These are phyloP conservation scores for Sphyrna mokarran DNA, from an alignment of 2,113 vertebrate species.

Conservation along the genomic window DNA sequence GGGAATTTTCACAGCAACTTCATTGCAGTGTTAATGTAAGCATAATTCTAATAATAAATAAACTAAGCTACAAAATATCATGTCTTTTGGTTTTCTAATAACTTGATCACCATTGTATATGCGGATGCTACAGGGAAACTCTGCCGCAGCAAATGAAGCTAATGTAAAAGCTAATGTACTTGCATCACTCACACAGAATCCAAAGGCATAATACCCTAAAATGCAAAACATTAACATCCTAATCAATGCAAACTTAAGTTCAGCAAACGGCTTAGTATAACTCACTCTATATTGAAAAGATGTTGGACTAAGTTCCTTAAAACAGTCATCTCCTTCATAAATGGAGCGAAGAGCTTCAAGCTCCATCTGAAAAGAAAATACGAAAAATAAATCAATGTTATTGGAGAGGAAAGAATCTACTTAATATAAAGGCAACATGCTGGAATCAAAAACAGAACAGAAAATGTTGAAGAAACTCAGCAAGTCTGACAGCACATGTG, in stretches of 20 bases:
- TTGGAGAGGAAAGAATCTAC: neutral
- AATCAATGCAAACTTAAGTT: neutral
- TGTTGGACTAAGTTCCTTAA: constrained; percentile 80
- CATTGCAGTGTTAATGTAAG: too few species aligned
- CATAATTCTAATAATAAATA: neutral
- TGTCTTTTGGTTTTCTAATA: neutral
- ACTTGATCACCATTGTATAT: neutral
- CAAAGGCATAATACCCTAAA: neutral
- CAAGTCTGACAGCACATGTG: too few species aligned
- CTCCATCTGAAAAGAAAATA: constrained; percentile 73
- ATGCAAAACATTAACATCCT: neutral
- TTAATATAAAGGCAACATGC: too few species aligned
- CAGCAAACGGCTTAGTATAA: neutral
- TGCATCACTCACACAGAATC: neutral
- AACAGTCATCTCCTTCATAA: constrained; percentile 89
- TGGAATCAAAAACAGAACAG: too few species aligned
- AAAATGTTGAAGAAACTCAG: too few species aligned
- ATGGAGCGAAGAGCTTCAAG: constrained; percentile 90
- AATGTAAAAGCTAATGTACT: neutral
- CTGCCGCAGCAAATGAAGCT: neutral
- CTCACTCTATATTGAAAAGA: constrained; percentile 92
- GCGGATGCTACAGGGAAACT: neutral
- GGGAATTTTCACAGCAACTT: too few species aligned
- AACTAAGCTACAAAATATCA: neutral
- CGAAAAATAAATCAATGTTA: too few species aligned